Evolutionary conservation across 1,140 invertebrate genomes (phyloP).

Genomic region (Anastatus disparis): DNA sequence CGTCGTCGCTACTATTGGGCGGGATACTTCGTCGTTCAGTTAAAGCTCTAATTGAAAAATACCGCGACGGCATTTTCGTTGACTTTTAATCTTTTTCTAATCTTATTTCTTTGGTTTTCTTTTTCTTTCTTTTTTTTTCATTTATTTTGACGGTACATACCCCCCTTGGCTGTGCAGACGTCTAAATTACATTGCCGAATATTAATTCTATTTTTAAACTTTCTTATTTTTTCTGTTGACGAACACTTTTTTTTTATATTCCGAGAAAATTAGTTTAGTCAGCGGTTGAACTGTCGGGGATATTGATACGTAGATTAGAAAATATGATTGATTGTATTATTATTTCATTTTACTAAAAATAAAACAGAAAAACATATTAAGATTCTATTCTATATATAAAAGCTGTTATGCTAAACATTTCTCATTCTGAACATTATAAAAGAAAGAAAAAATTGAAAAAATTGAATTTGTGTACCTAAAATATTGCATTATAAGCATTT

Average conservation of each 20-base stretch:
- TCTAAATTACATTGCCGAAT: conserved; percentile 23
- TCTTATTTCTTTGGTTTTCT: no score
- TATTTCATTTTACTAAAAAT: no score
- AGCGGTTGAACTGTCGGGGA: neutral
- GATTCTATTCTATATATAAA: no score
- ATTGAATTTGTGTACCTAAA: no score
- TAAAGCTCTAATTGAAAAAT: conserved; percentile 42
- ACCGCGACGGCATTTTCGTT: conserved; percentile 29
- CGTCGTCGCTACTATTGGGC: no score
- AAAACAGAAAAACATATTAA: no score
- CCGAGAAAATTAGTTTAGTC: neutral
- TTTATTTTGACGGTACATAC: neutral
- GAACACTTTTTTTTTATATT: neutral
- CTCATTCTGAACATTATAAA: no score
- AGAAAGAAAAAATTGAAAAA: no score
- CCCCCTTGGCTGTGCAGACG: no score
- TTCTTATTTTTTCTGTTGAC: neutral
- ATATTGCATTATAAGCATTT: neutral
- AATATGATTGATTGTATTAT: no score
- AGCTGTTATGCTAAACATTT: no score
- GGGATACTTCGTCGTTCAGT: conserved; percentile 13
- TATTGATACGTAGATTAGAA: no score
- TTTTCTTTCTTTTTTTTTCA: neutral
- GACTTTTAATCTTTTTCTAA: conserved; percentile 40
- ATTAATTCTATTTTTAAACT: conserved; percentile 8